Evolutionary conservation across 2,797 vertebrate genomes (phyloP), one percentile per base, ranked within the genome.

Genomic region (Danio aesculapii): DNA sequence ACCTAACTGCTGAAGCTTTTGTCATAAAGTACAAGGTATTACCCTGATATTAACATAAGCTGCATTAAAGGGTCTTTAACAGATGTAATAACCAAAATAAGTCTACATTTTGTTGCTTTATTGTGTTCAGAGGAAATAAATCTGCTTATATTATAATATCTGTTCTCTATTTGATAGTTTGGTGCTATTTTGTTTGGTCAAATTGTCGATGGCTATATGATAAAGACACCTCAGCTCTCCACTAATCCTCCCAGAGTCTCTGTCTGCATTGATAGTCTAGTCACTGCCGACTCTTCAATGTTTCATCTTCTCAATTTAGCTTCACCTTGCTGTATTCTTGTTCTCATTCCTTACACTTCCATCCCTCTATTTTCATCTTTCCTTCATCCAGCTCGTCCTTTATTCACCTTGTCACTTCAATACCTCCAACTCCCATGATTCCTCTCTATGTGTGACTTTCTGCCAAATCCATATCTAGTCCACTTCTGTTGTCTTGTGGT

Each of bases 331-430:
- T 72, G 14, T 43, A 14, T 10, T 19, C n/a, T 70, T n/a, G 5
- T 57, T 72, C 39, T 14, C 7, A 44, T 72, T 72, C 30, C 3
- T 91, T 91, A 85, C 30, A 30, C 30, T 30, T 92, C 88, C 91
- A 86, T 91, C 85, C 89, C 91, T 89, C 86, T 30, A 30, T 30
- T 30, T 3, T 30, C 30, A 89, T 91, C 88, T 91, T 89, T 89
- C 89, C 89, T 87, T n/a, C 53, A 41, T 16, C 19, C 19, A 69
- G 19, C 83, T 46, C 57, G 6, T 67, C 43, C 69, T 41, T 43
- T n/a, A n/a, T 14, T 63, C 43, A 21, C 80, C 21, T 53, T 50
- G 52, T 8, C 50, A 19, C 8, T 43, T 70, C 68, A 70, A 12
- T 70, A 70, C 30, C 50, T 13, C 50, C 16, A 12, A 8, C 41